Evolutionary conservation across 1,140 invertebrate genomes (phyloP), one percentile per base, ranked within the genome.

Genomic region (Drosophila repletoides): DNA sequence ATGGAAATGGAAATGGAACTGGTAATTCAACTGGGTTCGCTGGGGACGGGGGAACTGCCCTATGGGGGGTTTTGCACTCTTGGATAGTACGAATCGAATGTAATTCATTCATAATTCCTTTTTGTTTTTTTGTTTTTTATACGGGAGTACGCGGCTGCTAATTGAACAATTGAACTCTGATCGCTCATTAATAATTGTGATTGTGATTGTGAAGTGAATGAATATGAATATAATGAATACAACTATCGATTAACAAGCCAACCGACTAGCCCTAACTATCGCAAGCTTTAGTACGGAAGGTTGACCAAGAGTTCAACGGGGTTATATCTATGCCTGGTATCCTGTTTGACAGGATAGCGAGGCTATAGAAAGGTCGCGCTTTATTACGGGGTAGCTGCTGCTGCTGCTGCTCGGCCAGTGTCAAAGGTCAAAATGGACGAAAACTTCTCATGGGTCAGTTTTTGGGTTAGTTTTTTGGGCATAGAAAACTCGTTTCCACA

Each of bases 151-250:
- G 55, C 68, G 53, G 66, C 73, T 22, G 31, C 52, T 86, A 75
- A 84, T 84, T 84, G 71, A 84, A 71, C 75, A 86, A 75, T 84
- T 86, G 80, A 84, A 69, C 80, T 84, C 80, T 87, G 80, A 80
- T 84, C 81, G 67, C 56, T 40, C 17, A 43, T 64, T 63, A 40
- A 70, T 43, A 63, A 72, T 43, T 55, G 56, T 63, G 76, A 77
- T 34, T 63, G 60, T 34, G 24, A 48, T 31, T 45, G 41, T 6
- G 3, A 51, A 22, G 49, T 41, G 40, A 24, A 33, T 75, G 58
- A 59, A 67, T 55, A 45, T 76, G 72, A 75, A 66, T 60, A 69
- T 70, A 51, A 12, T 58, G 52, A 48, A 49, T 49, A 38, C 4
- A 15, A 28, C 43, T 43, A 60, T 49, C 17, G 64, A 63, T 29